Percentiles rank a stretch among this genome's conserved stretches.
Evolutionary conservation across 2,797 vertebrate genomes (phyloP).

Genomic region (Alfaro cultratus): DNA sequence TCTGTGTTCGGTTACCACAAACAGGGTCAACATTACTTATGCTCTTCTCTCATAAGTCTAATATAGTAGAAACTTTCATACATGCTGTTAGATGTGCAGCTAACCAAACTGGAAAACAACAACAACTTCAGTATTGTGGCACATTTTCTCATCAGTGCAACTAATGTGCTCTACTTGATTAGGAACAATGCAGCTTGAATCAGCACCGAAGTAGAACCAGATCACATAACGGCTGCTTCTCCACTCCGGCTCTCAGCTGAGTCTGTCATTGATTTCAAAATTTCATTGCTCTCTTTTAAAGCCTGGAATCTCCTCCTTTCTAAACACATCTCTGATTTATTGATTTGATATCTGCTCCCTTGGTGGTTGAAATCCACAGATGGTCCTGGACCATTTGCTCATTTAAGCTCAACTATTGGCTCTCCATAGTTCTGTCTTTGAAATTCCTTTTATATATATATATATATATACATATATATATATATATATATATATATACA

Average conservation of each 20-base stretch:
- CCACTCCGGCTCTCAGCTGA: background rate
- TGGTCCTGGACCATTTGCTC: background rate
- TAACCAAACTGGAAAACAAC: background rate
- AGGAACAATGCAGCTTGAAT: background rate
- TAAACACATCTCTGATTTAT: constrained; percentile 2
- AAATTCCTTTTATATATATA: background rate
- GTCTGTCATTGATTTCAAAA: background rate
- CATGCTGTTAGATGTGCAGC: background rate
- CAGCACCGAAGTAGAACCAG: background rate
- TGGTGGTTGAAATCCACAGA: background rate
- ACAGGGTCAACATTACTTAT: background rate
- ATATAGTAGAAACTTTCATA: background rate
- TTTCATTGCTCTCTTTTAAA: background rate
- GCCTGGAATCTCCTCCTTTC: background rate
- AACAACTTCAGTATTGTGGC: background rate
- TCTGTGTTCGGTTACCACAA: background rate
- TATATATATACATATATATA: no score
- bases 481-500: no score
- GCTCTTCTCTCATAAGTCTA: background rate
- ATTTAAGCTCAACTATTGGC: background rate
- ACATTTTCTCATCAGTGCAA: background rate
- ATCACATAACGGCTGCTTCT: background rate
- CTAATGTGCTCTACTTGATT: background rate
- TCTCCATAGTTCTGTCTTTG: background rate
- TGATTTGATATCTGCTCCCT: background rate